These are phyloP conservation scores for Xiphophorus birchmanni DNA, from an alignment of 2,797 vertebrate species.

Conservation along the genomic window DNA sequence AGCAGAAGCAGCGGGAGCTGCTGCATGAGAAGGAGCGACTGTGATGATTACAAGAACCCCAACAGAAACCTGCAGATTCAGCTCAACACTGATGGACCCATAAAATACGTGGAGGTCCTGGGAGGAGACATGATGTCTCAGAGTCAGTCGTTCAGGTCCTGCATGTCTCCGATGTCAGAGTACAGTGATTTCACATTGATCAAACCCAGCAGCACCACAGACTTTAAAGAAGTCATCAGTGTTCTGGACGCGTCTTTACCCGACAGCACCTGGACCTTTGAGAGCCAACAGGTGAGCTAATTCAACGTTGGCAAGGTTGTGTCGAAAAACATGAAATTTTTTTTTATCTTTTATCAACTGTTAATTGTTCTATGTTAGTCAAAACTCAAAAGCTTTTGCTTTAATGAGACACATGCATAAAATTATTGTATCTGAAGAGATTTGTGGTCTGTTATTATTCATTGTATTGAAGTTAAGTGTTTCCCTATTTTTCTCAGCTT, in stretches of 20 bases:
- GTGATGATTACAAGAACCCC: conserved; percentile 76
- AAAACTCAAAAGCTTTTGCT: not conserved
- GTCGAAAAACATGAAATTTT: not conserved
- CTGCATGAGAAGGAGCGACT: conserved; percentile 67
- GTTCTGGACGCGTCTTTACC: conserved; percentile 76
- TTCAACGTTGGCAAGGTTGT: not conserved
- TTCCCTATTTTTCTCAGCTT: not conserved
- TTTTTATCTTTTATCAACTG: not conserved
- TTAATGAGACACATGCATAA: not conserved
- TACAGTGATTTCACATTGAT: conserved; percentile 81
- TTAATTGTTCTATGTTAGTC: not conserved
- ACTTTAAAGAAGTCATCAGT: conserved; percentile 77
- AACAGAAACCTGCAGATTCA: conserved; percentile 82
- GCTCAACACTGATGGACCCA: conserved; percentile 80
- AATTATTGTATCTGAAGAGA: not conserved
- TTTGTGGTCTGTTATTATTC: not conserved
- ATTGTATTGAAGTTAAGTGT: not conserved
- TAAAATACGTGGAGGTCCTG: conserved; percentile 80
- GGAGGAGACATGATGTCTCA: conserved; percentile 81
- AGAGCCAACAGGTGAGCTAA: conserved; percentile 63
- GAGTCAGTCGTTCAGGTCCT: conserved; percentile 82
- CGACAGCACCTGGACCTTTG: conserved; percentile 78
- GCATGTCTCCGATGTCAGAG: conserved; percentile 80
- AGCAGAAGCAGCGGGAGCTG: conserved; percentile 64
- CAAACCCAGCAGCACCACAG: conserved; percentile 79